Base-by-base conservation (phyloP, 2,888 invertebrate genomes). In the Tyria jacobaeae region DNA sequence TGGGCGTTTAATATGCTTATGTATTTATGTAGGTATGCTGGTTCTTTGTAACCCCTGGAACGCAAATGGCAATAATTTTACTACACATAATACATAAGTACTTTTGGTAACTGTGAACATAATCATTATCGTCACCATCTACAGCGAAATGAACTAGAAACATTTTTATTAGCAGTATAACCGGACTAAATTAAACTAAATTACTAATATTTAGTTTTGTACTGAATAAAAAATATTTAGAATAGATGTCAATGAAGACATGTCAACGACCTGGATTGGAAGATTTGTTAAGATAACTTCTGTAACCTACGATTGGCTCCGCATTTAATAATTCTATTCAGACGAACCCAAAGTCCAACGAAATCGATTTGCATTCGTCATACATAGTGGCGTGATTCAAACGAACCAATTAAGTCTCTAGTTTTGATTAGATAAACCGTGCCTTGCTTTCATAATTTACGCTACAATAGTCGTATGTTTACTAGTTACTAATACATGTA, bases 371-470 rank as follows among this genome's bases (percentile, higher is more conserved):
- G 81, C 78, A 85, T 84, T 88, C 89, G 89, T 88, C 86, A 84
- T 76, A 78, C 68, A 68, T 63, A 75, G 89, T 93, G 92, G 93
- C 92, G 92, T 92, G 93, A 92, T 85, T 85, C 76, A 74, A 83
- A 76, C 73, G 79, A 84, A 80, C 91, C 92, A 92, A 92, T 93
- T 87, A 88, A 66, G 75, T 81, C 79, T 72, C 80, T 77, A 71
- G 76, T 71, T 66, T 21, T 24, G 90, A 90, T 91, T 89, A 91
- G 92, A 92, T 91, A 89, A 82, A 80, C 66, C 65, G 66, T 68
- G 68, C 67, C 69, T 69, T 75, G 71, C 66, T 68, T 71, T 75
- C 68, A 69, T 69, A 53, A 79, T 71, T 68, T 72, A 80, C 70
- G 69, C 73, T 71, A 68, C 58, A 64, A 44, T 53, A 59, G 31